Evolutionary conservation across 1,140 invertebrate genomes (phyloP).

Genomic region (Zophobas morio): DNA sequence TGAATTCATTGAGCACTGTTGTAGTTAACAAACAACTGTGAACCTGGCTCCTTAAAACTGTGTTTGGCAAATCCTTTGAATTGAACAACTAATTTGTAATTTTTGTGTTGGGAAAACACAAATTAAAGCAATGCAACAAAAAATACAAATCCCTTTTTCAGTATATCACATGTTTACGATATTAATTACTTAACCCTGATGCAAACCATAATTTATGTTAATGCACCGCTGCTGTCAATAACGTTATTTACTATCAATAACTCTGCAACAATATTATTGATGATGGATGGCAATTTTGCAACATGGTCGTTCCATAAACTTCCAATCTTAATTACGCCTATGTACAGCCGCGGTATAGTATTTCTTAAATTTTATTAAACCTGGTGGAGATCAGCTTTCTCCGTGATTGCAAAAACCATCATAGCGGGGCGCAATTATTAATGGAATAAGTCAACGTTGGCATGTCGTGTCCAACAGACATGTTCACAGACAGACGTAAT

Average conservation of each 20-base stretch:
- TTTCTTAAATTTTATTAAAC: conserved; percentile 43
- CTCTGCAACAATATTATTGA: conserved; percentile 19
- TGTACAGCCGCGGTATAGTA: conserved; percentile 25
- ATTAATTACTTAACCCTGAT: conserved; percentile 9
- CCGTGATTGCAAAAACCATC: conserved; percentile 45
- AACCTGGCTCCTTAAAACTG: no score
- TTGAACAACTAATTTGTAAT: no score
- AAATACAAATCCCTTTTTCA: no score
- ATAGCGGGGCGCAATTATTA: conserved; percentile 45
- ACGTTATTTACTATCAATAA: conserved; percentile 38
- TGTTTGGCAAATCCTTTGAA: no score
- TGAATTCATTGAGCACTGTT: no score
- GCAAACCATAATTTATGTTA: conserved; percentile 29
- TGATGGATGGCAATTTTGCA: conserved; percentile 39
- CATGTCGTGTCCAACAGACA: conserved; percentile 49
- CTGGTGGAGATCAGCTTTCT: conserved; percentile 39
- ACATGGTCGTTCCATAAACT: conserved; percentile 26
- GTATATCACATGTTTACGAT: no score
- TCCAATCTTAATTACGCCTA: conserved; percentile 21
- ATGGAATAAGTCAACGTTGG: conserved; percentile 48
- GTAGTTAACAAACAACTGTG: no score
- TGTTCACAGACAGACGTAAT: conserved; percentile 48
- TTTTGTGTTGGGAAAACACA: no score
- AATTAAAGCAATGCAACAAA: no score
- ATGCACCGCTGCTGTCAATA: conserved; percentile 16